These are phyloP conservation scores for Clitarchus hookeri DNA, from an alignment of 2,888 invertebrate genomes.

Conservation along the genomic window DNA sequence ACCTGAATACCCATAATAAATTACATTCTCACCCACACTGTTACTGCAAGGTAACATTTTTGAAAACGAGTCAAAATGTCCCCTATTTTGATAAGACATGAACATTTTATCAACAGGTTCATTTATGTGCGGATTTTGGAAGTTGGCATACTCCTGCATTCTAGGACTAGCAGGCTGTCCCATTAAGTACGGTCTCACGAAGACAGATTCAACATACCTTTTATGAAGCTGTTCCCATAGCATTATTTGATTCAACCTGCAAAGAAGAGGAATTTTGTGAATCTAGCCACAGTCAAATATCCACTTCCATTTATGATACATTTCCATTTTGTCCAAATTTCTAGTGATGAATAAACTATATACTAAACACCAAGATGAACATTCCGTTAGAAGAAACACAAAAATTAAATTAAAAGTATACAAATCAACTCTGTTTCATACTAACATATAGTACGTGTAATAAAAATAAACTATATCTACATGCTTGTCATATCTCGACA, in stretches of 20 bases:
- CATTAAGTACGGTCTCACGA: not conserved
- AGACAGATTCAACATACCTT: slow-evolving; percentile 8
- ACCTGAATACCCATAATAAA: not conserved
- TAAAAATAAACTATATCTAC: not conserved
- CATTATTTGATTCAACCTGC: slow-evolving; percentile 3
- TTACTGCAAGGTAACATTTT: not conserved
- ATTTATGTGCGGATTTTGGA: not conserved
- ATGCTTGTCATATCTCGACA: no score
- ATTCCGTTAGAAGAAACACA: not conserved
- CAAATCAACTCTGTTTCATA: not conserved
- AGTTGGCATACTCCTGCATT: not conserved
- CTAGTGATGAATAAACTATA: not conserved
- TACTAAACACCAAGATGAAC: not conserved
- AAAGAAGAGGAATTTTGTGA: slow-evolving; percentile 14
- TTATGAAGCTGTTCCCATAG: not conserved
- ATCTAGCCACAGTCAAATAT: not conserved
- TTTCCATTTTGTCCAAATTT: not conserved
- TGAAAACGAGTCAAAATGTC: not conserved
- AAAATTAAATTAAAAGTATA: not conserved
- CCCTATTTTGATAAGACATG: not conserved
- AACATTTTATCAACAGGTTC: not conserved
- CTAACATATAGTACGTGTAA: not conserved
- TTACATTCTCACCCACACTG: not conserved
- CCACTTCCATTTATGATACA: not conserved
- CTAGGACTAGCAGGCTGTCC: not conserved